Evolutionary conservation across 2,113 vertebrate species (phyloP).

Genomic region (Oncorhynchus nerka): DNA sequence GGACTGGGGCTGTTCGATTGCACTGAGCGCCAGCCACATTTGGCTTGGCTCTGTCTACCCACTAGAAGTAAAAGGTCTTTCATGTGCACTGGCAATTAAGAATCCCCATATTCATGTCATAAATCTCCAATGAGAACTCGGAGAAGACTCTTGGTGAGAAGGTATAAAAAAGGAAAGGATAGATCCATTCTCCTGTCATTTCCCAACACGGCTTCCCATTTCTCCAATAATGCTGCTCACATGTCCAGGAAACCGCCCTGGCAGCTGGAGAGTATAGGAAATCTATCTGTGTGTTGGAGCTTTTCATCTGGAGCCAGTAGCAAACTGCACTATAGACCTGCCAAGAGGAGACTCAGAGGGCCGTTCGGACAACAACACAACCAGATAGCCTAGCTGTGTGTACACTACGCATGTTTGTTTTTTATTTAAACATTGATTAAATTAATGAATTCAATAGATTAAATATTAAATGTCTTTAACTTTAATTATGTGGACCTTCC

Average conservation of each 20-base stretch:
- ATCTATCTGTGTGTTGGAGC: conserved; percentile 65
- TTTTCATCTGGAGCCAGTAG: conserved; percentile 71
- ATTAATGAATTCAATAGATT: too few species aligned
- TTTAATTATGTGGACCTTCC: conserved; percentile 37
- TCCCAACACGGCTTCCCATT: conserved; percentile 48
- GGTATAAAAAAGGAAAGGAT: conserved; percentile 12
- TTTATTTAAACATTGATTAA: background rate
- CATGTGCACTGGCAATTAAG: conserved; percentile 61
- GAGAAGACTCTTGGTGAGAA: conserved; percentile 43
- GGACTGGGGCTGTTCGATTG: conserved; percentile 53
- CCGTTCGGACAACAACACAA: conserved; percentile 30
- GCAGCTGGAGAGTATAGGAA: conserved; percentile 65
- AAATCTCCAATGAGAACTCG: conserved; percentile 52
- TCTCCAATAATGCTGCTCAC: conserved; percentile 61
- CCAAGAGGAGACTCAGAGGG: conserved; percentile 58
- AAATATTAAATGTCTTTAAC: background rate
- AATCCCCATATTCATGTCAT: conserved; percentile 46
- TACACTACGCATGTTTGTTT: background rate
- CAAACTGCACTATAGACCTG: conserved; percentile 56
- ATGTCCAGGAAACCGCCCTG: conserved; percentile 65
- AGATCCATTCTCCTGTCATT: conserved; percentile 54
- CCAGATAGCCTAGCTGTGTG: background rate
- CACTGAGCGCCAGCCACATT: conserved; percentile 51
- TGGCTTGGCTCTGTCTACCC: conserved; percentile 54
- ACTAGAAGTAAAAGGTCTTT: conserved; percentile 56